Percentiles rank a stretch among this genome's conserved stretches.
Evolutionary conservation across 2,888 invertebrate species (phyloP).

Genomic region (Anoplius nigerrimus): DNA sequence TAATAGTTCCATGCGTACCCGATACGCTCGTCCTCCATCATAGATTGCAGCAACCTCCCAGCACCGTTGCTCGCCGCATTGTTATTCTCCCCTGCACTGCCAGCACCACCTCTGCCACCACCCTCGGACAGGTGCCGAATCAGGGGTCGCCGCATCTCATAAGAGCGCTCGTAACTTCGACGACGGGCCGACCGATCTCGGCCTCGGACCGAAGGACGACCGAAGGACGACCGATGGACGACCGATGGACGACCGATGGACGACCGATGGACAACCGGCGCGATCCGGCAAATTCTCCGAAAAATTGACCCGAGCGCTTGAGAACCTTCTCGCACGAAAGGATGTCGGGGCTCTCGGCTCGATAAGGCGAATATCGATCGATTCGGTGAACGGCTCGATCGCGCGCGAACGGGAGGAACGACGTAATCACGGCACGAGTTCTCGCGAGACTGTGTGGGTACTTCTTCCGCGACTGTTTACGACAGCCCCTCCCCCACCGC

Average conservation of each 20-base stretch:
- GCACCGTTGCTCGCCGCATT: constrained; percentile 45
- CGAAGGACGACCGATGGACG: no score
- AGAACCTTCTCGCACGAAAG: neutral
- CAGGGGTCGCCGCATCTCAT: constrained; percentile 70
- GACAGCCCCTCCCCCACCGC: constrained; percentile 27
- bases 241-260: no score
- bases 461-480: constrained; percentile 49
- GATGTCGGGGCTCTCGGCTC: neutral
- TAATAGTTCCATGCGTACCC: constrained; percentile 63
- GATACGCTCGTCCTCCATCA: constrained; percentile 57
- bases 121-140: constrained; percentile 72
- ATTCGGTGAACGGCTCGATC: neutral
- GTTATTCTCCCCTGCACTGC: constrained; percentile 33
- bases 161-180: neutral
- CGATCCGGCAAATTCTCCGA: no score
- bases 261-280: neutral
- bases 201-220: no score
- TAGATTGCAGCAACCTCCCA: constrained; percentile 54
- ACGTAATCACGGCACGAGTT: constrained; percentile 53
- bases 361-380: neutral
- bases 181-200: no score
- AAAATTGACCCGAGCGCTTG: neutral
- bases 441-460: constrained; percentile 58
- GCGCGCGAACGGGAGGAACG: constrained; percentile 25
- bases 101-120: constrained; percentile 59